Base-by-base conservation (phyloP, 2,888 invertebrate species). In the Dendrolimus pini region DNA sequence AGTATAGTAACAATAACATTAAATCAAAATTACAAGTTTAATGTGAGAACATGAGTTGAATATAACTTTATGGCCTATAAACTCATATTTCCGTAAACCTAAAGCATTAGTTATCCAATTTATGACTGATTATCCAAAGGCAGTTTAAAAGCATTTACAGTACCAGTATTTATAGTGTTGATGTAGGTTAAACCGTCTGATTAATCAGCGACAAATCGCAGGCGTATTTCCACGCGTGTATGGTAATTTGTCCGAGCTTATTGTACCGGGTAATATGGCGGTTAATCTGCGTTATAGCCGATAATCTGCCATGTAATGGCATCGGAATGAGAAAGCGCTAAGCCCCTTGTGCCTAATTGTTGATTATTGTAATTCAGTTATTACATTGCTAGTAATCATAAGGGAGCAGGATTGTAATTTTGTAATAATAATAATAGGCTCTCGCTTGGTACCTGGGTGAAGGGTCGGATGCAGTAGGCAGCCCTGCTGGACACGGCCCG, bases 181-280 rank as follows among this genome's bases (percentile, higher is more conserved):
- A 47, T 47, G 12, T 9, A 12, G 47, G 47, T 47, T 47, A 47
- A 47, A 47, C 47, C 47, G 6, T 47, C 9, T 9, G 47, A 47
- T 47, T 47, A 47, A 47, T 47, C 12, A 8, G 47, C 47, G 47
- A 47, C 47, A 47, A 47, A 47, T 47, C 47, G 47, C 9, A 12
- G 47, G 12, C 47, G 47, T 47, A 47, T 47, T 47, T 47, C 47
- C 47, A 47, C 12, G 12, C 47, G 47, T 47, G 47, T 47, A 47
- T 47, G 47, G 47, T 47, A 47, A 47, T 47, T 47, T 47, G 47
- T 47, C 47, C 41, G 18, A 56, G 59, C 55, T 59, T 54, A 57
- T 55, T 59, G 53, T 53, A 55, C 47, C 55, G 59, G 59, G 58
- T 65, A 65, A 62, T 65, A 63, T 62, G 61, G 58, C 56, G 52